Percentiles rank a stretch among this genome's conserved stretches.
These are phyloP conservation scores for Trichogramma pretiosum DNA, from an alignment of 1,140 invertebrate genomes.

Conservation along the genomic window DNA sequence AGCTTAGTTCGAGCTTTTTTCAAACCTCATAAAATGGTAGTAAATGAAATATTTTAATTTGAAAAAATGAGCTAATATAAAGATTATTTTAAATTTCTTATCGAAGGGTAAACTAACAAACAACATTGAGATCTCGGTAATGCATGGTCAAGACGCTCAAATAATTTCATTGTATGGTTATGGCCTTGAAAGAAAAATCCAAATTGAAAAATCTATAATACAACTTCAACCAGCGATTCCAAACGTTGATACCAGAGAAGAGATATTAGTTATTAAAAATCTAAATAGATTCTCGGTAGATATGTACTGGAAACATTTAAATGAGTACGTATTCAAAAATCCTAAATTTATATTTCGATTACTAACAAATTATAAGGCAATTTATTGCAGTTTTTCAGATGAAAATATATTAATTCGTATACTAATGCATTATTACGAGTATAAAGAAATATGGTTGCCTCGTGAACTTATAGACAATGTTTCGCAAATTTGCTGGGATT, in stretches of 20 bases:
- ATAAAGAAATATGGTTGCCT: constrained; percentile 30
- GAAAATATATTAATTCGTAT: constrained; percentile 25
- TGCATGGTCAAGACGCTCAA: constrained; percentile 25
- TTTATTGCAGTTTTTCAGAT: constrained; percentile 23
- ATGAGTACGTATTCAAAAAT: constrained; percentile 28
- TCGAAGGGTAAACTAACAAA: constrained; percentile 25
- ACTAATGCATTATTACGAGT: constrained; percentile 29
- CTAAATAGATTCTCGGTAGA: constrained; percentile 33
- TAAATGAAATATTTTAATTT: constrained; percentile 9
- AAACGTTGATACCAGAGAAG: constrained; percentile 25
- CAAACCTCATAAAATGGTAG: neutral
- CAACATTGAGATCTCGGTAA: constrained; percentile 29
- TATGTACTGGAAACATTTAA: constrained; percentile 41
- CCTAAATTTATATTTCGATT: neutral
- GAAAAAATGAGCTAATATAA: constrained; percentile 14
- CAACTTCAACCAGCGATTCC: constrained; percentile 34
- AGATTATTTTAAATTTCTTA: neutral
- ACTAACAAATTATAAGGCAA: neutral
- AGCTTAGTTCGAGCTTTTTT: no score
- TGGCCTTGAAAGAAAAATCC: constrained; percentile 33
- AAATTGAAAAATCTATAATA: constrained; percentile 27
- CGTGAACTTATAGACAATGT: constrained; percentile 22
- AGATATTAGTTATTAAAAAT: constrained; percentile 37
- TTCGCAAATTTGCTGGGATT: constrained; percentile 22
- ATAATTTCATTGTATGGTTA: constrained; percentile 29